phyloP scores from a whole-genome alignment of 37 sponge, comb jelly and placozoan species.

The Amphimedon queenslandica region DNA sequence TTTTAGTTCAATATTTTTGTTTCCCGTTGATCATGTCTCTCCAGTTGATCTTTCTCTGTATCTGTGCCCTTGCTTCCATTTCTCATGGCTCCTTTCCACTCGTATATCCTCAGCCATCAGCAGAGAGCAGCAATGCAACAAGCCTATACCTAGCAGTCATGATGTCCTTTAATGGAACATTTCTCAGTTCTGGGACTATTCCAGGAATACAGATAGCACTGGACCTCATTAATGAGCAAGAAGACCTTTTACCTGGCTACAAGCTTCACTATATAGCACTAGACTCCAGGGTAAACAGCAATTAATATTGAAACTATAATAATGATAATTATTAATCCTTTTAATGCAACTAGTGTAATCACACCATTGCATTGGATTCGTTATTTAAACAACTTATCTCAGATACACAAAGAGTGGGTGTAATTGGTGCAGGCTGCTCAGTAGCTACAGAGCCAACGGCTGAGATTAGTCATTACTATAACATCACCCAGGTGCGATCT shows the following conservation, averaged over 20 bases:
- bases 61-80: too few relatives aligned
- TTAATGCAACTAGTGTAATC: too few relatives aligned
- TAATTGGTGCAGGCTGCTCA: constrained; percentile 32
- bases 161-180: constrained; percentile 25
- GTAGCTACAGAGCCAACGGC: constrained; percentile 29
- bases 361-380: background rate
- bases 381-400: constrained; percentile 11
- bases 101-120: too few relatives aligned
- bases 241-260: constrained; percentile 17
- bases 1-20: too few relatives aligned
- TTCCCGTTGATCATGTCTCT: too few relatives aligned
- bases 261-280: constrained; percentile 21
- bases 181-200: constrained; percentile 9
- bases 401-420: constrained; percentile 3
- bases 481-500: constrained; percentile 34
- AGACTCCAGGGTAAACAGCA: constrained; percentile 27
- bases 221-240: constrained; percentile 31
- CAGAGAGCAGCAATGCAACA: too few relatives aligned
- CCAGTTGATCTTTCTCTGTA: too few relatives aligned
- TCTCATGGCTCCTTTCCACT: too few relatives aligned
- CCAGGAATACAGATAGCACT: constrained; percentile 30
- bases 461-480: constrained; percentile 21
- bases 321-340: too few relatives aligned
- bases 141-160: constrained; percentile 31
- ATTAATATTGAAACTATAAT: too few relatives aligned